Evolutionary conservation across 2,797 vertebrate genomes (phyloP), one percentile per base, ranked within the genome.

Genomic region (Enteromius trimaculatus): DNA sequence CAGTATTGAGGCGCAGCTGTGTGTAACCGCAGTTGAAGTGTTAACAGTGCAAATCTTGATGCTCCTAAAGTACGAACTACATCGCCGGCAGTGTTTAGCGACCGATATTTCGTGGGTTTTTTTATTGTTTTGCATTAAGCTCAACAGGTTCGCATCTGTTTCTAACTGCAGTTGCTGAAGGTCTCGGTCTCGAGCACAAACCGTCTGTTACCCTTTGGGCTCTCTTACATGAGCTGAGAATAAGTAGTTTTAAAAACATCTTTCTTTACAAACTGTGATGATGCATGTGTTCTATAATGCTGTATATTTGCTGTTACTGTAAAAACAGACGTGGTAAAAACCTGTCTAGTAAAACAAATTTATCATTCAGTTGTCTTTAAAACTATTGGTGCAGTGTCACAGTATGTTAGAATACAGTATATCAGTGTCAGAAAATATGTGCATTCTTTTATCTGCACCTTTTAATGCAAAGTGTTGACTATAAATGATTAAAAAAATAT

Each of bases 71-170:
- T 37, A 37, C 13, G 23, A 82, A 66, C 34, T 55, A 34, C n/a
- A 16, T 23, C 34, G 68, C 34, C 31, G 4, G 44, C 19, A 44
- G 34, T n/a, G 49, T 77, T 55, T 21, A 77, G 26, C 31, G 9
- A 68, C 23, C 31, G 3, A 62, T 80, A 13, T 44, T 82, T 85
- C n/a, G 64, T 76, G 8, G 51, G 29, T 26, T 37, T 39, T 34
- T 71, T 23, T 71, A 53, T 64, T 62, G 14, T 64, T 60, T 72
- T 26, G 72, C 29, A 26, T 78, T 80, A 21, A 47, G 70, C 84
- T 88, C 87, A 81, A 83, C 88, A 83, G 77, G 85, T 87, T 80
- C 82, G 77, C 23, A 39, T 62, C 66, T 62, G 49, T 80, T 66
- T 75, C 47, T 39, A 42, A 74, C 66, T 75, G 42, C 49, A 49